Conservation (phyloP, 1,140 invertebrate genomes). For the Drosophila ananassae region DNA sequence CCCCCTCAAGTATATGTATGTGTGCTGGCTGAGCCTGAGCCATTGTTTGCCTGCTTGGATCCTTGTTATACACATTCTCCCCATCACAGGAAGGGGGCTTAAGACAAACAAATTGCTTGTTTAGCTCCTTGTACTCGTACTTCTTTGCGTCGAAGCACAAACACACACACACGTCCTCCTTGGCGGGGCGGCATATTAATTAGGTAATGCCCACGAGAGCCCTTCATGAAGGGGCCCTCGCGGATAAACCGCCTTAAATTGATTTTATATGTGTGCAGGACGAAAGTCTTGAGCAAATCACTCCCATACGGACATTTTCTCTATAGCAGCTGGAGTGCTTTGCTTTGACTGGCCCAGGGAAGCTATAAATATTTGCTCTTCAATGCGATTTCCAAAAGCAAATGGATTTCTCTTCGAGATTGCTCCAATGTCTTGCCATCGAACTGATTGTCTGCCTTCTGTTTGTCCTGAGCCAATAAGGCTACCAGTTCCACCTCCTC, state of each 20-base stretch:
- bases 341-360: neutral
- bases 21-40: conserved; percentile 6
- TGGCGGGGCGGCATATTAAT: conserved; percentile 40
- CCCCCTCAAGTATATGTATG: too few species aligned
- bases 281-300: conserved; percentile 24
- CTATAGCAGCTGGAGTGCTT: neutral
- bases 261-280: conserved; percentile 32
- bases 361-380: conserved; percentile 52
- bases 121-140: conserved; percentile 44
- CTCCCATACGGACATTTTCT: neutral
- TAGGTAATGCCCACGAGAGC: conserved; percentile 38
- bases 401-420: conserved; percentile 34
- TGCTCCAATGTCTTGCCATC: conserved; percentile 28
- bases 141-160: conserved; percentile 14
- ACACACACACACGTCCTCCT: conserved; percentile 17
- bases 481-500: conserved; percentile 1
- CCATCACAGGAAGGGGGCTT: conserved; percentile 9
- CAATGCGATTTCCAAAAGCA: conserved; percentile 28
- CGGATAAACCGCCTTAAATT: conserved; percentile 22
- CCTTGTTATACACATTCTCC: neutral
- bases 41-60: conserved; percentile 21
- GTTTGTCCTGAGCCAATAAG: conserved; percentile 34
- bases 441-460: conserved; percentile 29
- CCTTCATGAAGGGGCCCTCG: conserved; percentile 32
- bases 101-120: conserved; percentile 69